A percentile compares a stretch with the other conserved stretches of the same genome.
Conservation (phyloP, 1,140 invertebrate genomes). For the Drosophila tsacasi region DNA sequence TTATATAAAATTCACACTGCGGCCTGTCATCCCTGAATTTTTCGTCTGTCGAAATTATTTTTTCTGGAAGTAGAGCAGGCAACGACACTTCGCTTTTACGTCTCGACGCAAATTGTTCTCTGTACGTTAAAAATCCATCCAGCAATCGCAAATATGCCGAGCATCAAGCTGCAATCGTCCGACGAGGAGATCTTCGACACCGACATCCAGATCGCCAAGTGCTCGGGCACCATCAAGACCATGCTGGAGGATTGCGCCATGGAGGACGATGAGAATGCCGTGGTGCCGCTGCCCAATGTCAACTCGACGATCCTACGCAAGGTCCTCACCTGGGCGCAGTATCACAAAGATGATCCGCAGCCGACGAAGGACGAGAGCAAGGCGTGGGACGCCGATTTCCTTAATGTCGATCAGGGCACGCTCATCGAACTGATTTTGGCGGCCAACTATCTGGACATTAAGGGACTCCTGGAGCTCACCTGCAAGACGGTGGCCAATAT, state of each 20-base stretch:
- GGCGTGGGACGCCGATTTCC: slow-evolving; percentile 99
- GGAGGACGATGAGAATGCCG: slow-evolving; percentile 97
- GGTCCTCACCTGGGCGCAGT: slow-evolving; percentile 97
- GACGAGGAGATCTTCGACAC: slow-evolving; percentile 99
- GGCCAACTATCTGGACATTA: slow-evolving; percentile 99
- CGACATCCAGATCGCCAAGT: slow-evolving; percentile 99
- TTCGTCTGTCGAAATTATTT: too few relatives aligned
- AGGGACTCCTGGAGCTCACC: slow-evolving; percentile 97
- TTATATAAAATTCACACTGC: too few relatives aligned
- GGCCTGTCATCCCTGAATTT: too few relatives aligned
- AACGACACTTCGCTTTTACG: neutral
- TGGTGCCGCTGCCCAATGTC: slow-evolving; percentile 99
- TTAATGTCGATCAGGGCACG: slow-evolving; percentile 99
- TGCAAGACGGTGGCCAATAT: slow-evolving; percentile 99
- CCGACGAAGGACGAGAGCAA: slow-evolving; percentile 98
- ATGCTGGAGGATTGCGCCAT: slow-evolving; percentile 99
- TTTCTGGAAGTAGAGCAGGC: too few relatives aligned
- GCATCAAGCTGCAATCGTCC: slow-evolving; percentile 96
- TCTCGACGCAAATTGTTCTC: neutral
- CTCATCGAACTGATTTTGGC: slow-evolving; percentile 98
- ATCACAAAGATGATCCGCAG: slow-evolving; percentile 98
- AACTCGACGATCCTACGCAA: slow-evolving; percentile 99
- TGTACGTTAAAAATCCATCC: slow-evolving; percentile 1
- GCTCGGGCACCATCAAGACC: slow-evolving; percentile 99
- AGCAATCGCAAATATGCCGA: slow-evolving; percentile 91